Conservation (phyloP, 2,113 vertebrate species). For the Chlorocebus sabaeus region DNA sequence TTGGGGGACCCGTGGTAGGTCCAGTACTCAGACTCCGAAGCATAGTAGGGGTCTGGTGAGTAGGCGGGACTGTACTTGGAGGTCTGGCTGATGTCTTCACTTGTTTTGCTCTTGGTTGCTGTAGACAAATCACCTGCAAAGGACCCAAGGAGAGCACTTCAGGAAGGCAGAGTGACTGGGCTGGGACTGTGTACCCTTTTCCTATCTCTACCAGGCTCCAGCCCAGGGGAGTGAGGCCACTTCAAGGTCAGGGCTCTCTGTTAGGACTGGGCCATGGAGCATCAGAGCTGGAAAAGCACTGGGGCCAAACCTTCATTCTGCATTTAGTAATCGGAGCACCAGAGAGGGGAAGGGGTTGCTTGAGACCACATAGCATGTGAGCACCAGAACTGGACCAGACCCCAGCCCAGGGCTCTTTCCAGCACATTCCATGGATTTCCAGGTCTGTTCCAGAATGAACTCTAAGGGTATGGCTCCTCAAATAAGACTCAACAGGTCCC, state of each 20-base stretch:
- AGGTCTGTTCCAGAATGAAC: background rate
- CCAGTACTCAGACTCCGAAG: constrained; percentile 92
- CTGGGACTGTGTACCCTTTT: background rate
- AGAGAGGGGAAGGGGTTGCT: background rate
- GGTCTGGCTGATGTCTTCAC: constrained; percentile 94
- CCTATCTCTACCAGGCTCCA: background rate
- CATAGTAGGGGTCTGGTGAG: constrained; percentile 93
- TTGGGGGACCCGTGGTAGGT: constrained; percentile 92
- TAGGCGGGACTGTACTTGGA: constrained; percentile 93
- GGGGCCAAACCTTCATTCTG: background rate
- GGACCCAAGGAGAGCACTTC: constrained; percentile 19
- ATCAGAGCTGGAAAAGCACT: background rate
- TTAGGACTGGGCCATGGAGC: background rate
- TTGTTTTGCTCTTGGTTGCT: constrained; percentile 98
- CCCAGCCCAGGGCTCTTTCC: background rate
- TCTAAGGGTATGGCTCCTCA: background rate
- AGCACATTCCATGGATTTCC: background rate
- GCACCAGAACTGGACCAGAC: background rate
- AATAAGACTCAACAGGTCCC: background rate
- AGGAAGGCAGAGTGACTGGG: background rate
- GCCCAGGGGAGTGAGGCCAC: background rate
- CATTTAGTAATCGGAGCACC: background rate
- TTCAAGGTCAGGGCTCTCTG: background rate
- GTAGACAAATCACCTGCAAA: constrained; percentile 85
- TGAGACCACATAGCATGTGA: background rate